phyloP scores from a whole-genome alignment of 2,797 vertebrate species.

The Mallotus villosus region DNA sequence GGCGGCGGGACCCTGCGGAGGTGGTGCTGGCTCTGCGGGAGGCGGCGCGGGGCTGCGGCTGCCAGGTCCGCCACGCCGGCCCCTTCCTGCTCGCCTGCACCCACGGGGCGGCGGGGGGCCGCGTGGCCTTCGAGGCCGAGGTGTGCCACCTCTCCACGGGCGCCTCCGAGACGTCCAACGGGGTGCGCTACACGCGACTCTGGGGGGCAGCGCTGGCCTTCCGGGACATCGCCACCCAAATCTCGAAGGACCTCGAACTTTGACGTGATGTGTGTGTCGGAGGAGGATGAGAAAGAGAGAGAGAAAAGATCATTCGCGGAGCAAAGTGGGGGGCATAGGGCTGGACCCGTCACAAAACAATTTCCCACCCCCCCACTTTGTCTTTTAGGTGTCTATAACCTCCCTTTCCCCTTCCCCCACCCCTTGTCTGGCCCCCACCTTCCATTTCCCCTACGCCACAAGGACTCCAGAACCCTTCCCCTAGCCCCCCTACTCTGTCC shows the following conservation, averaged over 20 bases:
- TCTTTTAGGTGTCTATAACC: slow-evolving; percentile 49
- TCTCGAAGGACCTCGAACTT: slow-evolving; percentile 87
- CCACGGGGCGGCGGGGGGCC: slow-evolving; percentile 78
- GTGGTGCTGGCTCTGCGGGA: slow-evolving; percentile 83
- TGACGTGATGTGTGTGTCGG: slow-evolving; percentile 61
- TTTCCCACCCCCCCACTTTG: slow-evolving; percentile 38
- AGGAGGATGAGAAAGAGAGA: slow-evolving; percentile 18
- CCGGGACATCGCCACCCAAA: slow-evolving; percentile 84
- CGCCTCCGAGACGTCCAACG: slow-evolving; percentile 78
- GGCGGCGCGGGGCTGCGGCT: slow-evolving; percentile 80
- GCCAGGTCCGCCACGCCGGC: slow-evolving; percentile 83
- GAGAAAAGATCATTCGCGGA: too few relatives aligned
- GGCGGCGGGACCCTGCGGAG: slow-evolving; percentile 81
- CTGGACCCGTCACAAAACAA: slow-evolving; percentile 66
- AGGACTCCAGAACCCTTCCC: slow-evolving; percentile 50
- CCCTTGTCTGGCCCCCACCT: slow-evolving; percentile 4
- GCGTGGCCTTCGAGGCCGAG: slow-evolving; percentile 85
- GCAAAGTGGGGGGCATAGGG: slow-evolving; percentile 52
- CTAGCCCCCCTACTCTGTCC: slow-evolving; percentile 30
- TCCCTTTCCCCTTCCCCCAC: slow-evolving; percentile 1
- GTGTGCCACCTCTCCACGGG: slow-evolving; percentile 84
- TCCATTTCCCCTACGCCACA: slow-evolving; percentile 43
- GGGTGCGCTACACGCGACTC: slow-evolving; percentile 84
- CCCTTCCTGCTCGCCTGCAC: slow-evolving; percentile 89
- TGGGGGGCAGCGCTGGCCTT: slow-evolving; percentile 86